Evolutionary conservation across 2,888 invertebrate genomes (phyloP).

Genomic region (Cylloceria caligata): DNA sequence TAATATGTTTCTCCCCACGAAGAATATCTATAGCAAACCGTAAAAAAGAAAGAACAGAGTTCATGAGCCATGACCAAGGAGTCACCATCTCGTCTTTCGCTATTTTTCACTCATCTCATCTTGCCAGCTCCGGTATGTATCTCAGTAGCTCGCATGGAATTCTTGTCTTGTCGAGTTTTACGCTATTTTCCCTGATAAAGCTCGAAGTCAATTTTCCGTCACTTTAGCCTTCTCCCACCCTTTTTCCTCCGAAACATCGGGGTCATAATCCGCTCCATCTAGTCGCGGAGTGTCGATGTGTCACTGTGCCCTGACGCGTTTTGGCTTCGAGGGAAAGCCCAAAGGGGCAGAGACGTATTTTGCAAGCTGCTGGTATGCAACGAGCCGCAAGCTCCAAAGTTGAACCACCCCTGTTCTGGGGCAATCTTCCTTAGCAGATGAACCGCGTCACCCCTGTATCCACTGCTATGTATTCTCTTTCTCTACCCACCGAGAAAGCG

Average conservation of each 20-base stretch:
- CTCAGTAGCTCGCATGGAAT: constrained; percentile 9
- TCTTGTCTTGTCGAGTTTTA: constrained; percentile 64
- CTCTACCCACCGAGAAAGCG: not conserved
- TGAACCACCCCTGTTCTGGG: constrained; percentile 12
- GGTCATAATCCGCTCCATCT: constrained; percentile 71
- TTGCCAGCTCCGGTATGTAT: not conserved
- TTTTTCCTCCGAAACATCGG: constrained; percentile 50
- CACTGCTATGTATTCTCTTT: not conserved
- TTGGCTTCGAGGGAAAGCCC: constrained; percentile 17
- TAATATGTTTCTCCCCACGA: not conserved
- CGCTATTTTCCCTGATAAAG: constrained; percentile 74
- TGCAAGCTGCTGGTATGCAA: constrained; percentile 29
- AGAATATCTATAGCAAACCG: not conserved
- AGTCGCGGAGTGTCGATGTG: constrained; percentile 69
- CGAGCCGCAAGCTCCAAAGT: constrained; percentile 16
- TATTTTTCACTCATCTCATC: constrained; percentile 5
- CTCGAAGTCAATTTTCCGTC: constrained; percentile 77
- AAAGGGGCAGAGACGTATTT: constrained; percentile 23
- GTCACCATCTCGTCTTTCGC: not conserved
- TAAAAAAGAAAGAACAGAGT: not conserved
- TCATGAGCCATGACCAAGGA: constrained; percentile 22
- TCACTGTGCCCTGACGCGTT: constrained; percentile 63
- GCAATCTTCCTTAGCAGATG: constrained; percentile 34
- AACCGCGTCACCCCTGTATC: constrained; percentile 1
- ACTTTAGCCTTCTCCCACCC: constrained; percentile 66